phyloP scores from a whole-genome alignment of 2,113 vertebrate species.

The Bolborhynchus lineola region DNA sequence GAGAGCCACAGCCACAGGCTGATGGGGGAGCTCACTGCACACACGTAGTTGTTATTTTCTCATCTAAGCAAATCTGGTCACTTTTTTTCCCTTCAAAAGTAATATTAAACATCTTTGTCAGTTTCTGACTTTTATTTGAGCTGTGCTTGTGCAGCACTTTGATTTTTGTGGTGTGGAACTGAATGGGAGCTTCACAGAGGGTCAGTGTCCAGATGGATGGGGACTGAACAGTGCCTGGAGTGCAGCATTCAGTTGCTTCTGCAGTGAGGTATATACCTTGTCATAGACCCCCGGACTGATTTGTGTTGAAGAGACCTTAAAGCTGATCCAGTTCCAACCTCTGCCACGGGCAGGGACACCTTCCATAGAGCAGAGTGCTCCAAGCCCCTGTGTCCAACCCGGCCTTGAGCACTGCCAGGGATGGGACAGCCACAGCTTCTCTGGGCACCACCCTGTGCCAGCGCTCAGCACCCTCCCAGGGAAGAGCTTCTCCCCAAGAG shows the following conservation, averaged over 20 bases:
- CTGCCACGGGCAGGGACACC: neutral
- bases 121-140: slow-evolving; percentile 61
- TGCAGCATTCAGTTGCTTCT: neutral
- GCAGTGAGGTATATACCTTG: neutral
- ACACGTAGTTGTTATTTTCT: slow-evolving; percentile 25
- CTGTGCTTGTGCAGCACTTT: neutral
- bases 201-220: neutral
- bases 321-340: neutral
- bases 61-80: slow-evolving; percentile 53
- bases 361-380: neutral
- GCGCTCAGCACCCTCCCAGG: neutral
- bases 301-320: neutral
- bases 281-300: neutral
- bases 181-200: rapidly evolving
- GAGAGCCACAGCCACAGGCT: slow-evolving; percentile 6
- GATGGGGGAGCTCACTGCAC: slow-evolving; percentile 19
- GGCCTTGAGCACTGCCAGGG: too few relatives aligned
- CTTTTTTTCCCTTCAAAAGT: slow-evolving; percentile 18
- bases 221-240: neutral
- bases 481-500: neutral
- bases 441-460: neutral
- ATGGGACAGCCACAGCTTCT: too few relatives aligned
- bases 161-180: neutral
- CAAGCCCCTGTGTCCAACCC: neutral
- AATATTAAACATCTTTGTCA: slow-evolving; percentile 70